Conservation (phyloP, 1,140 invertebrate genomes). For the Geopemphigus sp. region DNA sequence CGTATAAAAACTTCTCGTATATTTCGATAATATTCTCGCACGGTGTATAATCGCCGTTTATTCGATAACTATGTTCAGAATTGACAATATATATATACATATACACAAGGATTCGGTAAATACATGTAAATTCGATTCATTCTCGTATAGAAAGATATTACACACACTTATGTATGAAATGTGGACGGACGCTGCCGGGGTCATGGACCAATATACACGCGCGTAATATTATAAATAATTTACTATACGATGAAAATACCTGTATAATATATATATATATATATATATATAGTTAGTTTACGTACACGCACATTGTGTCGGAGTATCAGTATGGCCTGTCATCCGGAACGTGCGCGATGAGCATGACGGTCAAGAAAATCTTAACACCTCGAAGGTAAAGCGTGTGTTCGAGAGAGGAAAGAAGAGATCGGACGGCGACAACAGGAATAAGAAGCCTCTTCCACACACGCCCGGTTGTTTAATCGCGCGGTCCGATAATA, state of each 20-base stretch:
- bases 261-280: background rate
- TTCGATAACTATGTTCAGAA: no score
- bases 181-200: background rate
- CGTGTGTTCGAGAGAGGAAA: slow-evolving; percentile 23
- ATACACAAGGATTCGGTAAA: background rate
- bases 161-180: background rate
- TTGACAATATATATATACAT: background rate
- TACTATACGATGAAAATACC: slow-evolving; percentile 18
- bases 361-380: slow-evolving; percentile 35
- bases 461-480: background rate
- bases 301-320: slow-evolving; percentile 15
- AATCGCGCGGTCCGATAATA: background rate
- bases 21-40: no score
- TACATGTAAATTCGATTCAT: slow-evolving; percentile 24
- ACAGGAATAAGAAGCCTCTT: background rate
- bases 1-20: no score
- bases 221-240: slow-evolving; percentile 28
- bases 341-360: slow-evolving; percentile 46
- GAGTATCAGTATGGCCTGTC: slow-evolving; percentile 5
- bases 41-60: no score
- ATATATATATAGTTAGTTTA: background rate
- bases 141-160: background rate
- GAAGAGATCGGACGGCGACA: background rate
- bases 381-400: slow-evolving; percentile 26
- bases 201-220: slow-evolving; percentile 28